phyloP scores from a whole-genome alignment of 2,888 invertebrate genomes.

The Pasiphila rectangulata region DNA sequence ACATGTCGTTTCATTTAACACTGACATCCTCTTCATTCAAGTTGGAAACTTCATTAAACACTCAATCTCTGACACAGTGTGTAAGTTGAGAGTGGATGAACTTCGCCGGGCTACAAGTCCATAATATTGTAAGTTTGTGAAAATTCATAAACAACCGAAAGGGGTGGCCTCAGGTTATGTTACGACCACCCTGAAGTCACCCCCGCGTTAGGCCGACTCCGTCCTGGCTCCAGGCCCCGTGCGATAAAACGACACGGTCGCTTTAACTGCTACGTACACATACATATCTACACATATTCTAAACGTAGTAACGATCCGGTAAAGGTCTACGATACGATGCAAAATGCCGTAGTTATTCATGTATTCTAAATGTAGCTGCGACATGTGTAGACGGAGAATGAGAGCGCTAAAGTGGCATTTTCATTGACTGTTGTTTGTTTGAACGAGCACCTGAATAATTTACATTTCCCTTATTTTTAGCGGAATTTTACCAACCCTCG shows the following conservation, averaged over 20 bases:
- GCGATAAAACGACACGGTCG: constrained; percentile 62
- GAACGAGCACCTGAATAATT: neutral
- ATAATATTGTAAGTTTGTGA: constrained; percentile 46
- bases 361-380: constrained; percentile 39
- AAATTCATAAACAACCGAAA: constrained; percentile 58
- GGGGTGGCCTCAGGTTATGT: constrained; percentile 57
- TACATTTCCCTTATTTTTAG: neutral
- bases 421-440: constrained; percentile 13
- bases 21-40: constrained; percentile 16
- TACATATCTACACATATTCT: constrained; percentile 52
- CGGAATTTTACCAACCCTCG: neutral
- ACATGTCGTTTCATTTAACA: constrained; percentile 11
- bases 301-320: constrained; percentile 49
- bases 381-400: constrained; percentile 17
- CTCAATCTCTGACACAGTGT: constrained; percentile 24
- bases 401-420: constrained; percentile 22
- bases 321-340: constrained; percentile 58
- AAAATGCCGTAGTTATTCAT: constrained; percentile 52
- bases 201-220: constrained; percentile 45
- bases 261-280: constrained; percentile 62
- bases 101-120: constrained; percentile 29
- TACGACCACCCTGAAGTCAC: constrained; percentile 54
- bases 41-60: constrained; percentile 28
- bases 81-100: constrained; percentile 27
- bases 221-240: constrained; percentile 45